Evolutionary conservation across 1,140 invertebrate species (phyloP).

Genomic region (Bursaphelenchus mucronatus): DNA sequence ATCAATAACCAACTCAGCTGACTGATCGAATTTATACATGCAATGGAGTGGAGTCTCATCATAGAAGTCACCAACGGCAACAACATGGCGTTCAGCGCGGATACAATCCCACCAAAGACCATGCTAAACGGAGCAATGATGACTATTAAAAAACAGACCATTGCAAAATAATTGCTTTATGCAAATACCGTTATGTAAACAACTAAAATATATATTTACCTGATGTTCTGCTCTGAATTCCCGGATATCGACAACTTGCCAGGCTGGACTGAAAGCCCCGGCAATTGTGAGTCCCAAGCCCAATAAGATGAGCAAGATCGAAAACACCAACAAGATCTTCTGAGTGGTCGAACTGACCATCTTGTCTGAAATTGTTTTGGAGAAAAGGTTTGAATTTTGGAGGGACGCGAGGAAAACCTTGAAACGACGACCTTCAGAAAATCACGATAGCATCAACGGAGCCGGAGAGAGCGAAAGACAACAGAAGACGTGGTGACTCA

Average conservation of each 20-base stretch:
- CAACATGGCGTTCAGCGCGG: slow-evolving; percentile 42
- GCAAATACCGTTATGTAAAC: background rate
- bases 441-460: too few species aligned
- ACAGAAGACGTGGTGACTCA: too few species aligned
- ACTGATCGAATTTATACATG: slow-evolving; percentile 60
- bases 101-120: slow-evolving; percentile 61
- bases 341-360: slow-evolving; percentile 39
- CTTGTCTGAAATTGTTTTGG: background rate
- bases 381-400: too few species aligned
- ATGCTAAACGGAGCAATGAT: slow-evolving; percentile 39
- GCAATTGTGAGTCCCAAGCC: slow-evolving; percentile 50
- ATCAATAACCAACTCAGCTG: slow-evolving; percentile 57
- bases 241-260: slow-evolving; percentile 58
- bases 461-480: too few species aligned
- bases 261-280: slow-evolving; percentile 56
- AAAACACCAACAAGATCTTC: slow-evolving; percentile 48
- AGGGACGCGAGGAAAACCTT: too few species aligned
- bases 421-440: too few species aligned
- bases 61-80: slow-evolving; percentile 60
- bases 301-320: slow-evolving; percentile 49
- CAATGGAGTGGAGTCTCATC: slow-evolving; percentile 59
- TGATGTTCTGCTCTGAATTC: slow-evolving; percentile 59
- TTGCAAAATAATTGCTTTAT: slow-evolving; percentile 15
- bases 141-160: background rate
- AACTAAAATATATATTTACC: slow-evolving; percentile 13